Percentiles rank a stretch among this genome's conserved stretches.
Conservation (phyloP, 2,888 invertebrate genomes). For the Steinernema carpocapsae region DNA sequence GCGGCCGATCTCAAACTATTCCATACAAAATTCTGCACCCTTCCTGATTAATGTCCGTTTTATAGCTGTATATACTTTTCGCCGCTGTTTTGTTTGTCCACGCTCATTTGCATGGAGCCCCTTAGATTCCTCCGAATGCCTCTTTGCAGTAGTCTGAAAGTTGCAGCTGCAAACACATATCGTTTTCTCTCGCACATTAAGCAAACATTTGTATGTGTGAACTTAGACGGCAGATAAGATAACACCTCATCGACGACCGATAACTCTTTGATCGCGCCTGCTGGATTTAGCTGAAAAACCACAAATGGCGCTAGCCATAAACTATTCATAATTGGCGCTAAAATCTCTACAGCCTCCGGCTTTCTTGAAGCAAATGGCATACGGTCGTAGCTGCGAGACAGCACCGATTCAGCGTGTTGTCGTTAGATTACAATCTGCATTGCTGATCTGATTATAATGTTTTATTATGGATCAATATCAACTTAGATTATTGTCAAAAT, state of each 20-base stretch:
- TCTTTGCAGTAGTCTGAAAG: no score
- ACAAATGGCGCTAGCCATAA: no score
- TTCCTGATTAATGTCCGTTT: slow-evolving; percentile 22
- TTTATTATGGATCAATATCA: slow-evolving; percentile 33
- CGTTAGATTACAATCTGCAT: slow-evolving; percentile 27
- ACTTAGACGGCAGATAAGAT: slow-evolving; percentile 11
- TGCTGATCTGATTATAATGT: slow-evolving; percentile 33
- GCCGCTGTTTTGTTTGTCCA: background rate
- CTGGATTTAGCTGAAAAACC: background rate
- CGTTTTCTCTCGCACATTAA: background rate
- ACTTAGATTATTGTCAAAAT: slow-evolving; percentile 31
- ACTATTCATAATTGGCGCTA: no score
- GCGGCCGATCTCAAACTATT: slow-evolving; percentile 25
- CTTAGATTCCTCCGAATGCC: no score
- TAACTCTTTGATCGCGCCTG: background rate
- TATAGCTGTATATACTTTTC: background rate
- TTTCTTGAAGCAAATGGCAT: background rate
- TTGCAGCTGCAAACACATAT: background rate
- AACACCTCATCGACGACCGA: background rate
- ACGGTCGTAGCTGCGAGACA: slow-evolving; percentile 20
- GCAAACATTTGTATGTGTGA: slow-evolving; percentile 25
- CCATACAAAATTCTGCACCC: slow-evolving; percentile 25
- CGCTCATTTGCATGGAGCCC: background rate
- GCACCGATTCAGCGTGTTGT: slow-evolving; percentile 24
- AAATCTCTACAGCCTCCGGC: no score